Conservation (phyloP, 92 coral and sea anemone genomes). For the Nematostella vectensis region DNA sequence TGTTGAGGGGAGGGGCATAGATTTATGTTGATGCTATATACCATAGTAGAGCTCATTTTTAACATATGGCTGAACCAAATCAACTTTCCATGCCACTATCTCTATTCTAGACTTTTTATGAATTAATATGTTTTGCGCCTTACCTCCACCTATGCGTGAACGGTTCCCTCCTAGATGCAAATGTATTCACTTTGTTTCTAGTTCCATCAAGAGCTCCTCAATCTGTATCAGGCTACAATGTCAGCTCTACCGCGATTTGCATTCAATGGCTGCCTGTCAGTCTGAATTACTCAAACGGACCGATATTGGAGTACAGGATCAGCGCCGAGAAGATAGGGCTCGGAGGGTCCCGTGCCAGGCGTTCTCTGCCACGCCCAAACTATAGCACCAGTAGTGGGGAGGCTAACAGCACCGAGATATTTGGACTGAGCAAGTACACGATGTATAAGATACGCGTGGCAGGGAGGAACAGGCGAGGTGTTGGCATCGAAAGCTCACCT, state of each 20-base stretch:
- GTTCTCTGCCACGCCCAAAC: not conserved
- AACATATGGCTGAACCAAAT: no score
- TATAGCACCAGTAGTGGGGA: constrained; percentile 1
- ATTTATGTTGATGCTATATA: no score
- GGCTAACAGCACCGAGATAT: constrained; percentile 11
- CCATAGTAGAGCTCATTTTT: no score
- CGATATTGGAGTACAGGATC: constrained; percentile 47
- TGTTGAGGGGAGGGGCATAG: no score
- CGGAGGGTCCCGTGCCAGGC: not conserved
- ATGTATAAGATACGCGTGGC: constrained; percentile 61
- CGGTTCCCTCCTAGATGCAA: no score
- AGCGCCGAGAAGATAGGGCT: constrained; percentile 18
- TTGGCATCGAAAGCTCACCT: constrained; percentile 68
- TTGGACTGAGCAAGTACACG: constrained; percentile 49
- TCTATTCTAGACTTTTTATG: no score
- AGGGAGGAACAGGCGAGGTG: constrained; percentile 68
- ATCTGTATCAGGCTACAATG: constrained; percentile 42
- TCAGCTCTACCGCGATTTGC: constrained; percentile 51
- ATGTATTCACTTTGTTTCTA: constrained; percentile 24
- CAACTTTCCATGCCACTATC: no score
- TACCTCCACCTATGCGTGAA: no score
- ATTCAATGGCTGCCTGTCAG: constrained; percentile 60
- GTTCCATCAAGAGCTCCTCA: constrained; percentile 61
- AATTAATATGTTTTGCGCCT: no score
- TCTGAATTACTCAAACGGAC: constrained; percentile 43